phyloP scores from a whole-genome alignment of 2,888 invertebrate species.

The Eupithecia vulgata region DNA sequence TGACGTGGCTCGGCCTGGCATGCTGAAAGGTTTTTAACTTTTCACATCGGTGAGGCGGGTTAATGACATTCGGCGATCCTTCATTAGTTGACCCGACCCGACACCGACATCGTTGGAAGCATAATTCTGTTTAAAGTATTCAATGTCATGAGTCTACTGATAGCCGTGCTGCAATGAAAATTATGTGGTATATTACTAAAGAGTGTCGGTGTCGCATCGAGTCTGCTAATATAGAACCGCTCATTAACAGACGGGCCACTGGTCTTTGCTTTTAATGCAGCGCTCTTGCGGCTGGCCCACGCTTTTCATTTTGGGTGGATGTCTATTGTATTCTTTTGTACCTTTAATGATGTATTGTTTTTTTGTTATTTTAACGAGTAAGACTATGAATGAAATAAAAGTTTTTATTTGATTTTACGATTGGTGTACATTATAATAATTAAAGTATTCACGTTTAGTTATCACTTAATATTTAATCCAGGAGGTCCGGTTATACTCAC shows the following conservation, averaged over 20 bases:
- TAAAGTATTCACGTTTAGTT: not conserved
- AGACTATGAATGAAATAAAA: not conserved
- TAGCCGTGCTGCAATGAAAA: not conserved
- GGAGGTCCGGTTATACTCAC: not conserved
- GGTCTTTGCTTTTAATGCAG: not conserved
- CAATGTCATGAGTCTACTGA: not conserved
- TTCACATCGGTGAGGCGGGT: slow-evolving; percentile 1
- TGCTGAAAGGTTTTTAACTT: slow-evolving; percentile 11
- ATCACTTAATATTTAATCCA: not conserved
- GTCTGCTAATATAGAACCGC: not conserved
- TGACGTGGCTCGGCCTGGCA: slow-evolving; percentile 9
- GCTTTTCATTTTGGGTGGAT: not conserved
- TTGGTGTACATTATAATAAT: not conserved
- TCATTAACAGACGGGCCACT: not conserved
- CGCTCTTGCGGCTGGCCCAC: not conserved
- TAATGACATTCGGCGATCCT: slow-evolving; percentile 12
- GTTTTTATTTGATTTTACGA: not conserved
- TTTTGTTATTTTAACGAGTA: not conserved
- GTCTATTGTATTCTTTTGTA: not conserved
- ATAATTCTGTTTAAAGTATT: not conserved
- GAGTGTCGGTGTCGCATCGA: not conserved
- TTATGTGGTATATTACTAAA: not conserved
- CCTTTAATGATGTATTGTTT: not conserved
- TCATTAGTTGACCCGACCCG: slow-evolving; percentile 1
- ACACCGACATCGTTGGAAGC: not conserved